These are phyloP conservation scores for Meleagris gallopavo DNA, from an alignment of 2,113 vertebrate species.

Conservation along the genomic window DNA sequence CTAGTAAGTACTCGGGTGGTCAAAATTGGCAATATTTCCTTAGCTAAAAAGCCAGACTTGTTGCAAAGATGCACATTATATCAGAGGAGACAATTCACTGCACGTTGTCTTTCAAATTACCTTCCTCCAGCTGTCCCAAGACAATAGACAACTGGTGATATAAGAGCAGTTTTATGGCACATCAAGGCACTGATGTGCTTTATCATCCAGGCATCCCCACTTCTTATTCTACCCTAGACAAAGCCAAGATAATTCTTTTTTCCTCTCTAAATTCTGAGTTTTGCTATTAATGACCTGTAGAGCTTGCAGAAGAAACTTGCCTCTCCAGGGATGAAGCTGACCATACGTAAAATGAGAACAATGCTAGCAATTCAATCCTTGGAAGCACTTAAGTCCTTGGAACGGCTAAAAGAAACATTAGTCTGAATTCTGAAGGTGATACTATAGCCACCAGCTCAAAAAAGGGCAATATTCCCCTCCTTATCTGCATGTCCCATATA, in stretches of 20 bases:
- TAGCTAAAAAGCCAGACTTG: not conserved
- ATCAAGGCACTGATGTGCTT: not conserved
- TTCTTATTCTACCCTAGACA: not conserved
- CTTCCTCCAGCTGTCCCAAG: not conserved
- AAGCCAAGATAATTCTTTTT: not conserved
- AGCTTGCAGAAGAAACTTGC: not conserved
- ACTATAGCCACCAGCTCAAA: not conserved
- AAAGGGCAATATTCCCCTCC: not conserved
- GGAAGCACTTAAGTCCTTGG: not conserved
- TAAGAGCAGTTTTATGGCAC: not conserved
- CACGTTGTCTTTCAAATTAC: not conserved
- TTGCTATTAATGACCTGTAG: not conserved
- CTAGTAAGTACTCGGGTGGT: slow-evolving; percentile 74
- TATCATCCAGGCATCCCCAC: not conserved
- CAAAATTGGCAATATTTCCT: not conserved
- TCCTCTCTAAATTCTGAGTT: not conserved
- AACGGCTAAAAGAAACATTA: not conserved
- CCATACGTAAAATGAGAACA: not conserved
- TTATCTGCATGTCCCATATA: not conserved
- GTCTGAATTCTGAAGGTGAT: not conserved
- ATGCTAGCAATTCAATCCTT: not conserved
- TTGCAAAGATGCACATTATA: not conserved
- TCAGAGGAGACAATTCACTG: not conserved
- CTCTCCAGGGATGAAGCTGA: not conserved
- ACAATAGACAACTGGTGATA: not conserved